Conservation (phyloP, 1,140 invertebrate genomes). For the Papilio glaucus region DNA sequence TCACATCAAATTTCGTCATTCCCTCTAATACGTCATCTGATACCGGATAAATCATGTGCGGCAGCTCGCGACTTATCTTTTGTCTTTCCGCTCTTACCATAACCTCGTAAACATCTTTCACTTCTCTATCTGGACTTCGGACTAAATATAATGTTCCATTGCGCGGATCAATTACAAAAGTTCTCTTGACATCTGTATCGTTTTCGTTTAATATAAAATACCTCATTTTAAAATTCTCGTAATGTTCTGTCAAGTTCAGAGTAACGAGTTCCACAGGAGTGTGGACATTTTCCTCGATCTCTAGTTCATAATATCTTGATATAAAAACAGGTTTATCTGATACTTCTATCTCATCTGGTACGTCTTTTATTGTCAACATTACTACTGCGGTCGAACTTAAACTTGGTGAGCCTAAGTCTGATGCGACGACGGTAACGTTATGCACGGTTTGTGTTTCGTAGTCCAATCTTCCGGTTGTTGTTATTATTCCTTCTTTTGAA, state of each 20-base stretch:
- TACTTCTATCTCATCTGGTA: slow-evolving; percentile 84
- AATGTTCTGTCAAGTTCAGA: slow-evolving; percentile 86
- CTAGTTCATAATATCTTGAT: slow-evolving; percentile 90
- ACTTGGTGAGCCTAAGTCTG: slow-evolving; percentile 92
- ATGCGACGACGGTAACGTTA: slow-evolving; percentile 92
- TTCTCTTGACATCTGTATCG: slow-evolving; percentile 81
- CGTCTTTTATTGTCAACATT: slow-evolving; percentile 86
- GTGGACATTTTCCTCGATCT: slow-evolving; percentile 89
- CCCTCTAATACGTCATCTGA: slow-evolving; percentile 87
- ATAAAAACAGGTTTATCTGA: slow-evolving; percentile 86
- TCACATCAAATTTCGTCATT: slow-evolving; percentile 85
- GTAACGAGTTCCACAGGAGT: slow-evolving; percentile 88
- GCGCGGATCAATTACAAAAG: slow-evolving; percentile 88
- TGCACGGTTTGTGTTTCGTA: slow-evolving; percentile 87
- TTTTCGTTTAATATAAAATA: slow-evolving; percentile 86
- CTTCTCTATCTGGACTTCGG: slow-evolving; percentile 88
- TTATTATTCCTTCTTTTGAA: slow-evolving; percentile 91
- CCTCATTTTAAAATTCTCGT: slow-evolving; percentile 84
- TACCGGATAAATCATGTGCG: slow-evolving; percentile 89
- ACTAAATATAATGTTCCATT: slow-evolving; percentile 89
- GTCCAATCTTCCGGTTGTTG: slow-evolving; percentile 89
- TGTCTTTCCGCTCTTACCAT: slow-evolving; percentile 87
- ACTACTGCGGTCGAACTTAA: slow-evolving; percentile 91
- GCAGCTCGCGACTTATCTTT: slow-evolving; percentile 86
- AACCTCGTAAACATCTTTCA: slow-evolving; percentile 86